Conservation (phyloP, 1,140 invertebrate genomes). For the Acromyrmex echinatior region DNA sequence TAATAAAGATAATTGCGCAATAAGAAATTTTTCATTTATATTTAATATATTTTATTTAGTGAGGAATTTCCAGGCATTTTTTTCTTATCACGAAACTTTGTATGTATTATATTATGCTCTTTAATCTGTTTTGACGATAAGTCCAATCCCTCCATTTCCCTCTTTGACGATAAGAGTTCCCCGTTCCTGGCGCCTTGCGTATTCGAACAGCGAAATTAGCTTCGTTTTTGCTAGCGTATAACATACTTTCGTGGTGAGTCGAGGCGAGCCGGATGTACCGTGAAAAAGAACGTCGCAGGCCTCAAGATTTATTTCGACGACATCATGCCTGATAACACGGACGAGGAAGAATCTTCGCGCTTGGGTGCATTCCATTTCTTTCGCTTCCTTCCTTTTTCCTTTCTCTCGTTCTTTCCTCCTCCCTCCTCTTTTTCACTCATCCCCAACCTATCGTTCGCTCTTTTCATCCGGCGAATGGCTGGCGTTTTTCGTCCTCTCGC, state of each 20-base stretch:
- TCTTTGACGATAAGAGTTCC: constrained; percentile 10
- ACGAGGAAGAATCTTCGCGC: constrained; percentile 59
- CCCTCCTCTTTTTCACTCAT: neutral
- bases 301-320: constrained; percentile 62
- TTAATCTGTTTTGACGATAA: constrained; percentile 12
- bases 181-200: neutral
- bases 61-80: neutral
- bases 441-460: constrained; percentile 20
- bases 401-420: neutral
- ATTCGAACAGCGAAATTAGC: constrained; percentile 44
- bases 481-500: constrained; percentile 38
- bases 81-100: neutral
- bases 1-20: neutral
- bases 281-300: constrained; percentile 43
- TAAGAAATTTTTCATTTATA: constrained; percentile 5
- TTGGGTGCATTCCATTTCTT: constrained; percentile 62
- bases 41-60: constrained; percentile 7
- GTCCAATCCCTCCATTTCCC: neutral
- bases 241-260: constrained; percentile 44
- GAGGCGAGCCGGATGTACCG: constrained; percentile 26
- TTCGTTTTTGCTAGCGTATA: constrained; percentile 44
- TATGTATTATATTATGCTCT: neutral
- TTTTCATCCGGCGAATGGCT: constrained; percentile 11
- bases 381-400: constrained; percentile 44
- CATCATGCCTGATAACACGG: constrained; percentile 63